These are phyloP conservation scores for Amiota minor DNA, from an alignment of 2,888 invertebrate species.

Conservation along the genomic window DNA sequence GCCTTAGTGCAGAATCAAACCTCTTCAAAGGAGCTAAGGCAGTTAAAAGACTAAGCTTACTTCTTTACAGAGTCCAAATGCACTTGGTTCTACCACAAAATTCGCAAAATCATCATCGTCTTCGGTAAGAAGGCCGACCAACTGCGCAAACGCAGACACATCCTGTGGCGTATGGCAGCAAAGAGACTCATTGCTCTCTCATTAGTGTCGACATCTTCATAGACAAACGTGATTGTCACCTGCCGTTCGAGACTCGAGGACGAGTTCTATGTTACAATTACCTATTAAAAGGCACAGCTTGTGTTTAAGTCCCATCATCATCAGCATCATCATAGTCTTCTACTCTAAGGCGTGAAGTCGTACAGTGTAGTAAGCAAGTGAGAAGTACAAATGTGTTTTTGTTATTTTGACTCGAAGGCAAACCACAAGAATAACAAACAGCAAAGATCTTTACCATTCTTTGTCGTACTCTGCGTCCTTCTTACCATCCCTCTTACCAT, in stretches of 20 bases:
- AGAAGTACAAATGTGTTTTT: slow-evolving; percentile 27
- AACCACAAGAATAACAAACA: slow-evolving; percentile 15
- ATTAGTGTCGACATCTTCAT: slow-evolving; percentile 48
- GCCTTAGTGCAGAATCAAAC: not conserved
- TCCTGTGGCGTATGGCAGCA: slow-evolving; percentile 63
- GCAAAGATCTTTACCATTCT: not conserved
- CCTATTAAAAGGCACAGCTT: slow-evolving; percentile 58
- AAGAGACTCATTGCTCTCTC: slow-evolving; percentile 37
- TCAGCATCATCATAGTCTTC: not conserved
- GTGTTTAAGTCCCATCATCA: slow-evolving; percentile 17
- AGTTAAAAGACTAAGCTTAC: not conserved
- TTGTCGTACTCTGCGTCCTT: not conserved
- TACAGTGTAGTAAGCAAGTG: slow-evolving; percentile 24
- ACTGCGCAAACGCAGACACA: slow-evolving; percentile 52
- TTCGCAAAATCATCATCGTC: slow-evolving; percentile 24
- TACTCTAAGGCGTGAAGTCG: slow-evolving; percentile 34
- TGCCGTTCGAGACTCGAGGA: slow-evolving; percentile 47
- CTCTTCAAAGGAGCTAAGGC: not conserved
- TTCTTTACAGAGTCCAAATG: not conserved
- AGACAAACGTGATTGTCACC: slow-evolving; percentile 50
- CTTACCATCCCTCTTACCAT: not conserved
- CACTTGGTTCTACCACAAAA: slow-evolving; percentile 7
- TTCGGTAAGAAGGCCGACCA: slow-evolving; percentile 24
- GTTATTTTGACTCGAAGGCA: slow-evolving; percentile 32
- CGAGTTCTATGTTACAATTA: slow-evolving; percentile 59